Evolutionary conservation across 2,113 vertebrate genomes (phyloP), one percentile per base, ranked within the genome.

Genomic region (Gallinago jamesoni): DNA sequence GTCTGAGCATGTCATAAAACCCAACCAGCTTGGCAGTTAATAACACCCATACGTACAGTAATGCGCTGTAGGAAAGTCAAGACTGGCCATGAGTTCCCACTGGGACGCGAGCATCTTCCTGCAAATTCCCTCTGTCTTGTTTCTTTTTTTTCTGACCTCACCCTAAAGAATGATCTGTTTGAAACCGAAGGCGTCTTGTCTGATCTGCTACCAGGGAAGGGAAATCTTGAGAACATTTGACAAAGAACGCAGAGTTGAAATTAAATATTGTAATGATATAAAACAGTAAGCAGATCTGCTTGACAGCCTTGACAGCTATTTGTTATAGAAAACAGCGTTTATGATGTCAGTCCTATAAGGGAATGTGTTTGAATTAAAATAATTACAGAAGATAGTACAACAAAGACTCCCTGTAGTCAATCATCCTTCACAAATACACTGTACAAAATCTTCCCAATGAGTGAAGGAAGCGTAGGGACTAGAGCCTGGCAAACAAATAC

Each of bases 251-350:
- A 10, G 89, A 95, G 94, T 95, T 97, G 97, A 97, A 98, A 98
- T 98, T 95, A 98, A 98, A 98, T 96, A 97, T 97, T 53, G 91
- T 97, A 95, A 97, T 97, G 98, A 97, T 97, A 96, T 97, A 94
- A 98, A 97, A 97, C 97, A 98, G 97, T 97, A 97, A 98, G 97
- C 98, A 97, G 95, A 96, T 92, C 97, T 73, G 90, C 97, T 94
- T 97, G 98, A 97, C 97, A 97, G 97, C 95, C 87, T 84, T 98
- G 98, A 98, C 97, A 98, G 98, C 97, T 95, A 94, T 96, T 95
- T 97, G 98, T 97, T 97, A 98, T 90, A 96, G 98, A 97, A 98
- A 98, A 97, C 97, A 97, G 97, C 97, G 89, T 97, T 97, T 97
- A 97, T 91, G 94, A 96, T 97, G 97, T 97, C 98, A 98, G 97